Percentiles rank a stretch among this genome's conserved stretches.
Evolutionary conservation across 2,797 vertebrate species (phyloP).

Genomic region (Morelia viridis): DNA sequence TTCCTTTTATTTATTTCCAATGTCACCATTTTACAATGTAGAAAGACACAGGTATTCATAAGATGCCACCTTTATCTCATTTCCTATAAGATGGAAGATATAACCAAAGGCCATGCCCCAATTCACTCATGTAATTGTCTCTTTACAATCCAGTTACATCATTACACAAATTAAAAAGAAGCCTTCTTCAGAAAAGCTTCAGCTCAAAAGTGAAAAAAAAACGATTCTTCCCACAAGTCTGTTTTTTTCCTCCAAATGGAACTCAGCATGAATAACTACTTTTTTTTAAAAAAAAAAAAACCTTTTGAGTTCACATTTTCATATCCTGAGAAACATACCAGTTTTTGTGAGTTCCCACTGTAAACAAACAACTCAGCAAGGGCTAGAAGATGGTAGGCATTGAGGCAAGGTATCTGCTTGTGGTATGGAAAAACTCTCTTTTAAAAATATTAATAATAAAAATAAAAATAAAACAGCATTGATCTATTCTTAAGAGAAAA

Average conservation of each 20-base stretch:
- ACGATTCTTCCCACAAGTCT: background rate
- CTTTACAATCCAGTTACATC: slow-evolving; percentile 12
- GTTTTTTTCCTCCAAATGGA: background rate
- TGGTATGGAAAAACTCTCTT: background rate
- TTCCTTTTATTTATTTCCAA: slow-evolving; percentile 30
- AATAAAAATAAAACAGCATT: background rate
- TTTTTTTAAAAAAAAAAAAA: background rate
- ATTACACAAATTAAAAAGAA: slow-evolving; percentile 3
- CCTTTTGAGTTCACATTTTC: slow-evolving; percentile 66
- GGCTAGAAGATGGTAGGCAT: background rate
- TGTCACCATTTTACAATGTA: background rate
- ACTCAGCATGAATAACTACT: slow-evolving; percentile 28
- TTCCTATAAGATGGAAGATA: slow-evolving; percentile 19
- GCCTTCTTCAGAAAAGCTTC: background rate
- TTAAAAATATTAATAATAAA: background rate
- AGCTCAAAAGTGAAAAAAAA: background rate
- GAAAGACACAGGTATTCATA: background rate
- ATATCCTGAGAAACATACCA: slow-evolving; percentile 68
- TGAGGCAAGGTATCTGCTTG: background rate
- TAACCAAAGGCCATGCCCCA: background rate
- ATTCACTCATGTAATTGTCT: background rate
- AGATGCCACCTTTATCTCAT: background rate
- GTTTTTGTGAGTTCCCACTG: slow-evolving; percentile 63
- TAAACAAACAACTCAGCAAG: slow-evolving; percentile 62
- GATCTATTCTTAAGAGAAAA: slow-evolving; percentile 1